Conservation (phyloP, 2,797 vertebrate species). For the Gymnopithys bicolor region DNA sequence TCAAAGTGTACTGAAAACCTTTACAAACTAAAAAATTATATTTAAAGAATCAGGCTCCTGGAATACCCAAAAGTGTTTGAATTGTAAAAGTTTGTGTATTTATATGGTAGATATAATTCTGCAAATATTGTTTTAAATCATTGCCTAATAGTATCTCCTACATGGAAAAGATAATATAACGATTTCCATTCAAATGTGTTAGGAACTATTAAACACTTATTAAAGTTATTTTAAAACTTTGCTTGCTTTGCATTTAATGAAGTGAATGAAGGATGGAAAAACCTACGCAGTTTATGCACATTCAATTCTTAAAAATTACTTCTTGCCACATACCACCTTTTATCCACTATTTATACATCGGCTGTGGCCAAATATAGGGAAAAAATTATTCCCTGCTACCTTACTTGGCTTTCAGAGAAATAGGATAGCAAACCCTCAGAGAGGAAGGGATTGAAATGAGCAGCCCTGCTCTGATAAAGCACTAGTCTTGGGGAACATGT, state of each 20-base stretch:
- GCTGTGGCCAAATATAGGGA: conserved; percentile 23
- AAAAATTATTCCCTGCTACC: conserved; percentile 4
- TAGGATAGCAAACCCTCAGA: conserved; percentile 1
- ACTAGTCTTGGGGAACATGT: neutral
- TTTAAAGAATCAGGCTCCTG: neutral
- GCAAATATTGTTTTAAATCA: conserved; percentile 15
- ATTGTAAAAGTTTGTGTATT: neutral
- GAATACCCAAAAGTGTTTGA: neutral
- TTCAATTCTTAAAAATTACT: conserved; percentile 63
- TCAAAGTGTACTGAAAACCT: conserved; percentile 49
- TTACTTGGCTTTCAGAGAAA: conserved; percentile 22
- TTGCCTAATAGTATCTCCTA: neutral
- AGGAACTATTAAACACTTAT: conserved; percentile 67
- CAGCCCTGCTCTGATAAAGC: conserved; percentile 10
- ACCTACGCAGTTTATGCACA: neutral
- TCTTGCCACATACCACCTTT: conserved; percentile 39
- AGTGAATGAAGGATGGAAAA: conserved; percentile 62
- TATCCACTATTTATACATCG: conserved; percentile 41
- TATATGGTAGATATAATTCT: neutral
- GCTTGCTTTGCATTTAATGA: conserved; percentile 57
- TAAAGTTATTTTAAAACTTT: conserved; percentile 68
- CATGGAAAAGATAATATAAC: conserved; percentile 58
- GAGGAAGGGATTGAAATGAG: conserved; percentile 17
- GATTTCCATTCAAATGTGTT: conserved; percentile 61
- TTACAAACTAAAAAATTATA: neutral